Conservation (phyloP, 1,140 invertebrate genomes). For the Drosophila neocordata region DNA sequence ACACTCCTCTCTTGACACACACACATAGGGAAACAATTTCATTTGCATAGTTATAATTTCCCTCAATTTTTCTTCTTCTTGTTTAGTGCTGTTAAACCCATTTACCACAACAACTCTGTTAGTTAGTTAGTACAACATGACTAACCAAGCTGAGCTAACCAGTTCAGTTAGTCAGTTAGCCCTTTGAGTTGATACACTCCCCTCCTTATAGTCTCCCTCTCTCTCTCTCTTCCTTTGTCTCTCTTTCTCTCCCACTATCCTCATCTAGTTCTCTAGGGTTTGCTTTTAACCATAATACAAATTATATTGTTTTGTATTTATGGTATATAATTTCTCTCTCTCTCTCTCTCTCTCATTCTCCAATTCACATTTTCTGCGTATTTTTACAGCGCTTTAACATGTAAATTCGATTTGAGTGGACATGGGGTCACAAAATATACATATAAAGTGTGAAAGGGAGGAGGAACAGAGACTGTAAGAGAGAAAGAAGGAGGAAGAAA, state of each 20-base stretch:
- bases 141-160: conserved; percentile 2
- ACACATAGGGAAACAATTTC: conserved; percentile 29
- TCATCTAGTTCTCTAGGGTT: not conserved
- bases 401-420: conserved; percentile 74
- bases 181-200: not conserved
- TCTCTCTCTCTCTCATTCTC: not conserved
- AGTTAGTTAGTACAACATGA: conserved; percentile 16
- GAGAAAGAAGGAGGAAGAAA: too few relatives aligned
- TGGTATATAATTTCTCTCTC: conserved; percentile 45
- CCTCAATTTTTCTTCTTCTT: conserved; percentile 12
- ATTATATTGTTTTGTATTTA: conserved; percentile 71
- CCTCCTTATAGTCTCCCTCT: not conserved
- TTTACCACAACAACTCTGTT: conserved; percentile 14
- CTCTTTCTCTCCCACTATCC: not conserved
- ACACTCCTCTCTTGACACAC: not conserved
- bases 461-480: too few relatives aligned
- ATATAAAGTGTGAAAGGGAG: too few relatives aligned
- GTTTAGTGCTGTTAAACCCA: conserved; percentile 1
- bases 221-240: too few relatives aligned
- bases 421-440: conserved; percentile 16
- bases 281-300: conserved; percentile 35
- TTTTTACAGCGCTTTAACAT: conserved; percentile 76
- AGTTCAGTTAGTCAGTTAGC: conserved; percentile 1
- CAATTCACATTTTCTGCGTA: not conserved
- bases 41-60: conserved; percentile 43